These are phyloP conservation scores for Graptemys geographica DNA, from an alignment of 2,797 vertebrate genomes.

Conservation along the genomic window DNA sequence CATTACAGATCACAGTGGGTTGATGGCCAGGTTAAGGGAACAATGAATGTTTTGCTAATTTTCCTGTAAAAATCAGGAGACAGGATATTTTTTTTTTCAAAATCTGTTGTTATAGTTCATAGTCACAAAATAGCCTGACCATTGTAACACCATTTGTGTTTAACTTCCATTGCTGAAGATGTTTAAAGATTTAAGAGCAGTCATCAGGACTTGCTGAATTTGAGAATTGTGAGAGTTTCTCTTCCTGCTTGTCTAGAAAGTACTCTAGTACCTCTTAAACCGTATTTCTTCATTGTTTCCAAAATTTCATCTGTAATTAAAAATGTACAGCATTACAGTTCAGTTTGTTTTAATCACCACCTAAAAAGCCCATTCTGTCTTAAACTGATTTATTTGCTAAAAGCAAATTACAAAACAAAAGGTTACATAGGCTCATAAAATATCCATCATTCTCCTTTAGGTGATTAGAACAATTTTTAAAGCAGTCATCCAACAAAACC, in stretches of 20 bases:
- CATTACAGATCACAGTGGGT: background rate
- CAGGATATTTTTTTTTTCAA: background rate
- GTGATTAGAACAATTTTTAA: background rate
- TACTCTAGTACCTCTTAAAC: slow-evolving; percentile 81
- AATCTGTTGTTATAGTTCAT: background rate
- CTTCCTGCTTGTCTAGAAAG: slow-evolving; percentile 87
- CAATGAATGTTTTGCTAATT: background rate
- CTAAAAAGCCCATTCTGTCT: background rate
- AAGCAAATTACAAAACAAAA: background rate
- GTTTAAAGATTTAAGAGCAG: background rate
- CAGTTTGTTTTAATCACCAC: background rate
- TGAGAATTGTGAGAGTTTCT: slow-evolving; percentile 88
- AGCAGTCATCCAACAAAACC: background rate
- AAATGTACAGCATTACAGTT: slow-evolving; percentile 26
- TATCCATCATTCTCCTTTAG: background rate
- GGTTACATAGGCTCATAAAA: background rate
- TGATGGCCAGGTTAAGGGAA: background rate
- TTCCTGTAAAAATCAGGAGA: background rate
- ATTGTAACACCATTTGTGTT: background rate
- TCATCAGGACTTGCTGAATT: slow-evolving; percentile 79
- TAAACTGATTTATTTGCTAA: background rate
- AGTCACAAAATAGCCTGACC: background rate
- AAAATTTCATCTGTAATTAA: slow-evolving; percentile 89
- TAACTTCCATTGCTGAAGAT: no score
- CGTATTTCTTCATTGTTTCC: slow-evolving; percentile 77